These are phyloP conservation scores for Acanthisitta chloris DNA, from an alignment of 2,113 vertebrate species.

Conservation along the genomic window DNA sequence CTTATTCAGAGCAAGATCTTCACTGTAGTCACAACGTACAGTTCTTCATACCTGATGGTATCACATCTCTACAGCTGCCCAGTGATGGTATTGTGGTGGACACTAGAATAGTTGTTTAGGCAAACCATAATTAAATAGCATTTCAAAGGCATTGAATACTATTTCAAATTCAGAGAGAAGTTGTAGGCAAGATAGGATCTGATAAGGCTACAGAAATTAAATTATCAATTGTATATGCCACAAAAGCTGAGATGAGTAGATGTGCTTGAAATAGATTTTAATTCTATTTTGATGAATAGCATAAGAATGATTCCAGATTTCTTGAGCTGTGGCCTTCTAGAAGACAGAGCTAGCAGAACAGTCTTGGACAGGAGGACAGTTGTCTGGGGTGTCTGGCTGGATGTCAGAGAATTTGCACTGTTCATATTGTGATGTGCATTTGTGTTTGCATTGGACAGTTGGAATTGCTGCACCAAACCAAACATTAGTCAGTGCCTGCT, in stretches of 20 bases:
- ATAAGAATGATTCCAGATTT: not conserved
- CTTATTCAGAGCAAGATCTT: not conserved
- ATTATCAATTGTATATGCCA: not conserved
- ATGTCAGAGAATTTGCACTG: not conserved
- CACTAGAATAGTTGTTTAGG: not conserved
- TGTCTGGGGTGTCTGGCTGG: not conserved
- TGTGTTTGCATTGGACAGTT: not conserved
- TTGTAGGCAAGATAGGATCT: not conserved
- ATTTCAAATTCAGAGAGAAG: not conserved
- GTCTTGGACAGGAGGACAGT: not conserved
- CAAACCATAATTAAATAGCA: not conserved
- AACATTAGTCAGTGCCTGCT: not conserved
- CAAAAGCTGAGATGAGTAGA: not conserved
- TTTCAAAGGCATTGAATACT: not conserved
- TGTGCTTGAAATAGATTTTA: not conserved
- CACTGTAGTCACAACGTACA: not conserved
- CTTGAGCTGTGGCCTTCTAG: not conserved
- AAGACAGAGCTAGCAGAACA: not conserved
- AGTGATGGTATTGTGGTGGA: not conserved
- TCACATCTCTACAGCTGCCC: not conserved
- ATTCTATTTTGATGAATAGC: not conserved
- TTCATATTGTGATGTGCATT: not conserved
- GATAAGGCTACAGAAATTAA: not conserved
- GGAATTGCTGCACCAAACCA: not conserved
- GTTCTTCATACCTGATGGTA: not conserved